These are phyloP conservation scores for Pachypanchax playfairii DNA, from an alignment of 2,113 vertebrate species.

Conservation along the genomic window DNA sequence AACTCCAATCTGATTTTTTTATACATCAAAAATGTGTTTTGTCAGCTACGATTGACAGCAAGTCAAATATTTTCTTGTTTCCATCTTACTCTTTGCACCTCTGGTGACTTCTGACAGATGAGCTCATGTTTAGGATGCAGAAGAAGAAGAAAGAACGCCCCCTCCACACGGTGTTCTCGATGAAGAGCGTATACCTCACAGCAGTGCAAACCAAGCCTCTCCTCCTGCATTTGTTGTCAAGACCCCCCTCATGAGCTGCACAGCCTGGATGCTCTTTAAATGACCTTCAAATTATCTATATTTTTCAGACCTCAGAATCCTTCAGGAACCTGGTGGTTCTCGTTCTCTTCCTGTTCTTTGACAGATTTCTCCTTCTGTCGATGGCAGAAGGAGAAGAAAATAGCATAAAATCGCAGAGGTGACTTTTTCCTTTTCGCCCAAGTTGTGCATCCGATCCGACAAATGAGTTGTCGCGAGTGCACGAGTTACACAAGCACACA, in stretches of 20 bases:
- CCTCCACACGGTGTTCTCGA: slow-evolving; percentile 53
- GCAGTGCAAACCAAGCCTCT: slow-evolving; percentile 56
- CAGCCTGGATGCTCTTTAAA: slow-evolving; percentile 76
- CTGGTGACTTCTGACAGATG: slow-evolving; percentile 67
- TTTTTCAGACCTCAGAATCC: slow-evolving; percentile 66
- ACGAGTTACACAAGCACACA: background rate
- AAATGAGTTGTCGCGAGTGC: slow-evolving; percentile 31
- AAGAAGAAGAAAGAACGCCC: slow-evolving; percentile 78
- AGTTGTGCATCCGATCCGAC: slow-evolving; percentile 38
- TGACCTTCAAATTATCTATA: slow-evolving; percentile 82
- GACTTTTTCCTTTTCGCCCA: slow-evolving; percentile 22
- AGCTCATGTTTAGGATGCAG: slow-evolving; percentile 75
- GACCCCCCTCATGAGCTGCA: slow-evolving; percentile 70
- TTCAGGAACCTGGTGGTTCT: slow-evolving; percentile 57
- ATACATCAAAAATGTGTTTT: slow-evolving; percentile 14
- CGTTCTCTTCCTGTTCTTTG: slow-evolving; percentile 43
- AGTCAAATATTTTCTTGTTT: slow-evolving; percentile 66
- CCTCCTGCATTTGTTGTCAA: slow-evolving; percentile 62
- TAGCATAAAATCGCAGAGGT: slow-evolving; percentile 14
- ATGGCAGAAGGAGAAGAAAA: slow-evolving; percentile 25
- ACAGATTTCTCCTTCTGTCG: slow-evolving; percentile 33
- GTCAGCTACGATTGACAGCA: slow-evolving; percentile 35
- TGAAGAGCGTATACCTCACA: slow-evolving; percentile 75
- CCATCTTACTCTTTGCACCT: slow-evolving; percentile 76
- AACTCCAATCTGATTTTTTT: background rate